A percentile compares a stretch with the other conserved stretches of the same genome.
phyloP scores from a whole-genome alignment of 1,140 invertebrate genomes.

The Gryllus bimaculatus region DNA sequence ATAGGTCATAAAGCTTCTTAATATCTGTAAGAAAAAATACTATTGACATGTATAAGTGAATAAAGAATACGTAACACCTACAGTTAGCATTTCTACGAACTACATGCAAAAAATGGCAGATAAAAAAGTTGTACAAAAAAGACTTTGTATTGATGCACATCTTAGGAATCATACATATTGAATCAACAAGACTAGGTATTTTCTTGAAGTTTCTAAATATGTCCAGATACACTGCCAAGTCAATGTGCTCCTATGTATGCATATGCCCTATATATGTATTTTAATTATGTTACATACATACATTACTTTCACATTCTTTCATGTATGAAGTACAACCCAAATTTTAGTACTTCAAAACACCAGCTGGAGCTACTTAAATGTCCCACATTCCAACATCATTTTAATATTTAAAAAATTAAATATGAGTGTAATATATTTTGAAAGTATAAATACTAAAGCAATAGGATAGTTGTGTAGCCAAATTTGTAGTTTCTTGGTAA shows the following conservation, averaged over 20 bases:
- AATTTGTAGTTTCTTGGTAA: too few species aligned
- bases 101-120: slow-evolving; percentile 4
- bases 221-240: not conserved
- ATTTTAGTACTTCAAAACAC: too few species aligned
- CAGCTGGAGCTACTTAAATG: too few species aligned
- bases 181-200: slow-evolving; percentile 1
- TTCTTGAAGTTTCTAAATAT: slow-evolving; percentile 2
- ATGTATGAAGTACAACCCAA: not conserved
- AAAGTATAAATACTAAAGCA: too few species aligned
- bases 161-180: slow-evolving; percentile 1
- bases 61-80: not conserved
- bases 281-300: not conserved
- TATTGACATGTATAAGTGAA: slow-evolving; percentile 5
- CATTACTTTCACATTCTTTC: not conserved
- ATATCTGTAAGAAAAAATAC: slow-evolving; percentile 6
- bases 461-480: too few species aligned
- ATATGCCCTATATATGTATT: not conserved
- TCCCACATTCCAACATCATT: too few species aligned
- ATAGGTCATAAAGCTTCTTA: not conserved
- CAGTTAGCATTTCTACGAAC: not conserved
- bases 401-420: too few species aligned
- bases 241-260: not conserved
- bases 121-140: slow-evolving; percentile 6
- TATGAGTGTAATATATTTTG: too few species aligned
- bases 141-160: slow-evolving; percentile 2